Base-by-base conservation (phyloP, 2,113 vertebrate genomes). In the Trochalopteron elliotii region DNA sequence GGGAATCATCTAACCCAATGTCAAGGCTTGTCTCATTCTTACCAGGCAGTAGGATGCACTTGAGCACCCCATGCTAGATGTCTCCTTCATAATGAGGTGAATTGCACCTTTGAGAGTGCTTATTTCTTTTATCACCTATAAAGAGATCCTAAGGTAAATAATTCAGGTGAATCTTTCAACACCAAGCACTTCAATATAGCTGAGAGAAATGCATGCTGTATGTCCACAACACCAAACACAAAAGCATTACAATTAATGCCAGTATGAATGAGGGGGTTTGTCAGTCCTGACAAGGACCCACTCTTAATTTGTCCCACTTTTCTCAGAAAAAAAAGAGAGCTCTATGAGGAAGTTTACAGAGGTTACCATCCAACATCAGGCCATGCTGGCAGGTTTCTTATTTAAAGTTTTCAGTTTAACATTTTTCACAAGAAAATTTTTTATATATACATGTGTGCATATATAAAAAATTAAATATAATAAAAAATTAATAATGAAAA, bases 401-500 rank as follows among this genome's bases (percentile, higher is more conserved):
- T 24, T 22, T 1, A 44, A 9, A 52, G 13, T 47, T 90, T 89
- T 70, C 39, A 56, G 30, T 77, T 72, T 52, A 55, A 4, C 17
- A 74, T 72, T 44, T 69, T 94, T 86, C 68, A 49, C 5, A 40
- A 28, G 9, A 61, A 81, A 50, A 25, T 44, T 37, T 63, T 39
- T 30, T 57, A 10, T 53, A 44, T 74, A 60, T 55, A 23, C 5
- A 14, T 23, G 24, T 16, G 7, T 53, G 31, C 49, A 30, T 40
- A 8, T 55, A 85, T 86, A 81, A 94, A 95, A 93, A 83, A 70
- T 75, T 87, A 65, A 93, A 74, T 59, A 87, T 52, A 83, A 78
- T 50, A 23, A 76, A 94, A 88, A 70, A 92, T 86, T 72, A 79
- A 79, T 44, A 78, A 91, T 84, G 28, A 96, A 97, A 84, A 91